These are phyloP conservation scores for Lasioglossum lativentre DNA, from an alignment of 2,888 invertebrate genomes.

Conservation along the genomic window DNA sequence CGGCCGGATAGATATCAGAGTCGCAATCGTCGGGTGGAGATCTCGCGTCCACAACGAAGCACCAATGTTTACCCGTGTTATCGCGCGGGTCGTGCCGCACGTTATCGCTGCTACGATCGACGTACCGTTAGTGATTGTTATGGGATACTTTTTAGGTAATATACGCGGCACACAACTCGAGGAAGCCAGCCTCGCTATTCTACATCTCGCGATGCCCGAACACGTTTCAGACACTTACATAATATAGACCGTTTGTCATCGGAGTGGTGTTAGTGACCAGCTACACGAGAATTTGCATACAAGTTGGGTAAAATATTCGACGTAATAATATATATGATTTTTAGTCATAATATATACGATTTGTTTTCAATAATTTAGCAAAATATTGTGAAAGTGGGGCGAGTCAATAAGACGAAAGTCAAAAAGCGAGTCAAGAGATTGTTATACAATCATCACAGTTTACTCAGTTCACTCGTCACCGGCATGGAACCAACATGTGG, in stretches of 20 bases:
- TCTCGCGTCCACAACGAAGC: constrained; percentile 29
- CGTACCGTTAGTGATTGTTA: constrained; percentile 63
- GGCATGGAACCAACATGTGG: too few species aligned
- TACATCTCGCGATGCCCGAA: not conserved
- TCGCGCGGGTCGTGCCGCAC: constrained; percentile 27
- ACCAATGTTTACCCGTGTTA: constrained; percentile 44
- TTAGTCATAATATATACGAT: too few species aligned
- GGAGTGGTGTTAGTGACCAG: not conserved
- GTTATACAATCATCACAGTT: too few species aligned
- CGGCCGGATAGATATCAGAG: not conserved
- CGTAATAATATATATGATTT: too few species aligned
- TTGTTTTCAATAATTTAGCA: too few species aligned
- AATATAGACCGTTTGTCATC: not conserved
- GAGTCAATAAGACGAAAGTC: too few species aligned
- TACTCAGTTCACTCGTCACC: too few species aligned
- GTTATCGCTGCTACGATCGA: constrained; percentile 54
- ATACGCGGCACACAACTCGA: constrained; percentile 37
- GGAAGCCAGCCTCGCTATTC: constrained; percentile 17
- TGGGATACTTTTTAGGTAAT: constrained; percentile 57
- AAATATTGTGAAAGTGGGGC: too few species aligned
- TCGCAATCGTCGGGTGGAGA: constrained; percentile 22
- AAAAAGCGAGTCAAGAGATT: too few species aligned
- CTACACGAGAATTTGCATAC: not conserved
- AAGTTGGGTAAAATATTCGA: not conserved
- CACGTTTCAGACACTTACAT: not conserved